Evolutionary conservation across 2,888 invertebrate species (phyloP), one percentile per base, ranked within the genome.

Genomic region (Stenodema calcarata): DNA sequence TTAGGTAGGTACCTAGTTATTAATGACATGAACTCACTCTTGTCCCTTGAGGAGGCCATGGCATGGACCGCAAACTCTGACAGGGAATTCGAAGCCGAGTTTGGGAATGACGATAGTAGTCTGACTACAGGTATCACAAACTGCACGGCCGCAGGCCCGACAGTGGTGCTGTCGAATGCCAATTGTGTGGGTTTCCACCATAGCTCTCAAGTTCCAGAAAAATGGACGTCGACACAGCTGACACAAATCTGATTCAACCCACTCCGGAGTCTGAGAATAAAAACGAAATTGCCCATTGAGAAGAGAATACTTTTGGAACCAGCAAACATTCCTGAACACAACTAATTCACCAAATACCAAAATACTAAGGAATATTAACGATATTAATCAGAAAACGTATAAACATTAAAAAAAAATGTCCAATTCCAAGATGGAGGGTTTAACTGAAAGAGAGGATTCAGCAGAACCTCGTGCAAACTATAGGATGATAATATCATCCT

Each of bases 81-180:
- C 98, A 91, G 97, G 96, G 92, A 98, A 98, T 92, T 99, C 99
- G 92, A 98, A 99, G 78, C 99, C 99, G 97, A 99, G 97, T 82
- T 95, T 93, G 1, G 99, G 99, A 91, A 99, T 96, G 87, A 96
- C 95, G 89, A 98, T 94, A 88, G 96, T 94, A 91, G 96, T 95
- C 86, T 95, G 94, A 18, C 98, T 97, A 91, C 99, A 99, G 89
- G 94, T 93, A 90, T 96, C 97, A 92, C 99, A 99, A 84, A 98
- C 95, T 16, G 99, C 99, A 91, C 96, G 95, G 73, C 99, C 99
- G 92, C 99, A 99, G 92, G 96, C 94, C 84, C 97, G 94, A 91
- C 97, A 97, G 92, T 97, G 97, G 92, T 97, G 97, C 91, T 97
- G 97, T 84, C 98, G 95, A 30, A 97, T 93, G 88, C 97, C 97